Evolutionary conservation across 2,113 vertebrate species (phyloP), one percentile per base, ranked within the genome.

Genomic region (Stictonetta naevosa): DNA sequence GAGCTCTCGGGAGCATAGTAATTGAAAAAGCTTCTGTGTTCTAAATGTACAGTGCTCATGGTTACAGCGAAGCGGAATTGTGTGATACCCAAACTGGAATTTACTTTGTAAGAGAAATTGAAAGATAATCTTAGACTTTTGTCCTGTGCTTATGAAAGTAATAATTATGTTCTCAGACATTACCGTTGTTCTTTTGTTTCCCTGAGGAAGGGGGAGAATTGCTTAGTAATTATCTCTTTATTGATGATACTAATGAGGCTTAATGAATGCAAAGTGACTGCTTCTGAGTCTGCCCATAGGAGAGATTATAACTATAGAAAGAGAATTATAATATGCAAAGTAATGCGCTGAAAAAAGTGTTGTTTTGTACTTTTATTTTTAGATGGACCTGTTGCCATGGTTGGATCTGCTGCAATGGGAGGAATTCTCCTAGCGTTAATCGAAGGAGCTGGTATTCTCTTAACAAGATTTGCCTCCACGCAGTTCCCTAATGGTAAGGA

Each of bases 341-440:
- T 16, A 26, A 22, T 8, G 44, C 46, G 29, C 10, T 20, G 16
- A 10, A 56, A 58, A 19, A 53, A 38, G 18, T 26, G 10, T 16
- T 53, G 58, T 48, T 73, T 44, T 83, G 36, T 93, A n/a, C n/a
- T 79, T 56, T 80, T 83, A 3, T 74, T 88, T 75, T 13, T 56
- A 99, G 99, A 99, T 66, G 99, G 99, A 44, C 98, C 99, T 3
- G 97, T 99, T 55, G 99, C 99, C 86, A 99, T 99, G 99, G 98
- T 99, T 0, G 99, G 99, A 33, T 99, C 99, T 38, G 99, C 99
- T 1, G 99, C 99, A 0, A 99, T 99, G 99, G 99, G 99, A 52
- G 99, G 99, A 34, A 98, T 99, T 92, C 98, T 99, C 56, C 98
- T 99, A 73, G 99, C 99, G 11, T 97, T 99, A 79, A 99, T 99